phyloP scores from a whole-genome alignment of 2,888 invertebrate genomes.

The Tinea trinotella region DNA sequence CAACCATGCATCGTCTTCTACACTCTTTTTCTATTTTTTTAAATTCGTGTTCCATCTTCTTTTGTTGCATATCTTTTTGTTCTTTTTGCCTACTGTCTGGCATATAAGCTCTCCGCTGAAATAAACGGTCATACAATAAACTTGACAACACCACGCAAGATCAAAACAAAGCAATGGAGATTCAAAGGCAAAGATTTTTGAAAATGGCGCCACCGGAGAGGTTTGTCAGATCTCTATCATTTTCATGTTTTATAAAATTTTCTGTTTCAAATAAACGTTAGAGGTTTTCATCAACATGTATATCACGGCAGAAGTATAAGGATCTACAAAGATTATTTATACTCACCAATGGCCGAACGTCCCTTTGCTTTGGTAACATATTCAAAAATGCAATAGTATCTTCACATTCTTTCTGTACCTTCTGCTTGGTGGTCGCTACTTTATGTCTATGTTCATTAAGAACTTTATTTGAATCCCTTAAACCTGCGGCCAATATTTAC shows the following conservation, averaged over 20 bases:
- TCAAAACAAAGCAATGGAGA: no score
- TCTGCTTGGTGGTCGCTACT: conserved; percentile 75
- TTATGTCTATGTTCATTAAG: conserved; percentile 40
- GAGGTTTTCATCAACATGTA: no score
- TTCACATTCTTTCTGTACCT: conserved; percentile 65
- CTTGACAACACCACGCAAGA: no score
- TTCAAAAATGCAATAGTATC: conserved; percentile 58
- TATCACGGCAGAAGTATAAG: no score
- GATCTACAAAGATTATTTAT: no score
- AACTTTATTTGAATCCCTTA: conserved; percentile 27
- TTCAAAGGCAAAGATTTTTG: no score
- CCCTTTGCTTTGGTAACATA: conserved; percentile 45
- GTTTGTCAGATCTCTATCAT: no score
- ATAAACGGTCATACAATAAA: conserved; percentile 19
- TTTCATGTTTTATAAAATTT: no score
- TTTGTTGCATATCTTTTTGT: conserved; percentile 42
- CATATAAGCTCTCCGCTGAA: conserved; percentile 49
- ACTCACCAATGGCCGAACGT: conserved; percentile 44
- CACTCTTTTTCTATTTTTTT: conserved; percentile 49
- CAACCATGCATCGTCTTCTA: conserved; percentile 30
- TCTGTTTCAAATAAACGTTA: no score
- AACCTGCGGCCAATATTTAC: no score
- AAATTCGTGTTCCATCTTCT: conserved; percentile 50
- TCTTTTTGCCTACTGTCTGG: conserved; percentile 44
- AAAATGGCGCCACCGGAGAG: no score